Percentiles rank a stretch among this genome's conserved stretches.
Evolutionary conservation across 30 jellyfish, hydroid and myxozoan genomes (phyloP).

Genomic region (Haliclystus octoradiatus): DNA sequence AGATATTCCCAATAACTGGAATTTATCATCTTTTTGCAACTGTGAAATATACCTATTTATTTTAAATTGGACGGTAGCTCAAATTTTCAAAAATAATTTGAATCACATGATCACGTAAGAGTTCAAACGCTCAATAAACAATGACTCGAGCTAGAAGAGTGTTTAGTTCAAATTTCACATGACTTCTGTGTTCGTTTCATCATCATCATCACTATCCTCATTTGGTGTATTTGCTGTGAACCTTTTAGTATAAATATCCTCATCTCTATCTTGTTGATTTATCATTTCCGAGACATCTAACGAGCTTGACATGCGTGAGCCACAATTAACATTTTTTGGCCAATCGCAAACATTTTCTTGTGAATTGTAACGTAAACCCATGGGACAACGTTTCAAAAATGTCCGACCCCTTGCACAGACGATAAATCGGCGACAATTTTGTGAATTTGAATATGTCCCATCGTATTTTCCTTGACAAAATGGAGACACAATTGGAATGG

Average conservation of each 20-base stretch:
- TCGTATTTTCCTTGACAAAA: conserved; percentile 30
- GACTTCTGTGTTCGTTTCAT: not conserved
- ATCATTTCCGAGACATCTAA: not conserved
- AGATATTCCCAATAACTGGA: no score
- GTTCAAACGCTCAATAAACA: no score
- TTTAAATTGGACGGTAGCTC: no score
- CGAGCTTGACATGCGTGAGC: not conserved
- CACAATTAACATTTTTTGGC: conserved; percentile 64
- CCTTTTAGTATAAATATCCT: conserved; percentile 41
- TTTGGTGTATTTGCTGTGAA: conserved; percentile 9
- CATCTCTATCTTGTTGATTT: conserved; percentile 16
- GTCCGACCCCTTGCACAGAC: conserved; percentile 45
- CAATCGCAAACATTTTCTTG: conserved; percentile 73
- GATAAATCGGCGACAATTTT: conserved; percentile 34
- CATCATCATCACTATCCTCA: not conserved
- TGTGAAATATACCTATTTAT: no score
- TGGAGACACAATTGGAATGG: conserved; percentile 5
- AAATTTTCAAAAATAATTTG: no score
- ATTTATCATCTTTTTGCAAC: no score
- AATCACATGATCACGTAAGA: no score
- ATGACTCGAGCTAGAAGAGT: no score
- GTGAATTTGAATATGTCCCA: conserved; percentile 40
- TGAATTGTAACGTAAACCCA: conserved; percentile 42
- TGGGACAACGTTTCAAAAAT: conserved; percentile 44
- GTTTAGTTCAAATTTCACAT: no score